Percentiles rank a stretch among this genome's conserved stretches.
Evolutionary conservation across 1,140 invertebrate genomes (phyloP).

Genomic region (Archivesica marissinica): DNA sequence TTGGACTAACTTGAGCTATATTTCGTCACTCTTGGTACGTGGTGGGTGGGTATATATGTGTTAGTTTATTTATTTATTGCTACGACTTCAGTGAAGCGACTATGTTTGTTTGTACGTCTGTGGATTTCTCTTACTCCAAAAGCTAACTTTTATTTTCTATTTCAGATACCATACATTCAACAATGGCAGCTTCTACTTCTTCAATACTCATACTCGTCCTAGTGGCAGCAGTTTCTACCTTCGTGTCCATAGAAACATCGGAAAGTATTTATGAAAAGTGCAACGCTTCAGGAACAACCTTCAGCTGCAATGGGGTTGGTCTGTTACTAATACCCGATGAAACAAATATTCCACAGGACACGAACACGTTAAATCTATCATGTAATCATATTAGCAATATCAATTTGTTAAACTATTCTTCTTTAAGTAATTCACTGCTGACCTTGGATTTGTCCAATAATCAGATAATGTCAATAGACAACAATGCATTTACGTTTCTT

Average conservation of each 20-base stretch:
- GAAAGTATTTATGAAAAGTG: slow-evolving; percentile 22
- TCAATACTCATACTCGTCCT: background rate
- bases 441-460: slow-evolving; percentile 31
- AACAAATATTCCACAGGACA: background rate
- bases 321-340: background rate
- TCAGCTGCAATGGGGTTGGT: slow-evolving; percentile 35
- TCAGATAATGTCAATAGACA: slow-evolving; percentile 24
- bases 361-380: slow-evolving; percentile 32
- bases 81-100: no score
- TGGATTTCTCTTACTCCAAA: no score
- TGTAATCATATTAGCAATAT: slow-evolving; percentile 42
- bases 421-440: background rate
- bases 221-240: background rate
- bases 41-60: no score
- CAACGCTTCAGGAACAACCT: background rate
- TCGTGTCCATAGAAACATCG: background rate
- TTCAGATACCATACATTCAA: no score
- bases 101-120: no score
- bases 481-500: slow-evolving; percentile 25
- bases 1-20: no score
- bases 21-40: no score
- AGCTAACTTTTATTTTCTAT: no score
- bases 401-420: slow-evolving; percentile 8
- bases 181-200: background rate
- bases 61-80: no score